Base-by-base conservation (phyloP, 2,888 invertebrate genomes). In the Petrolisthes cinctipes region DNA sequence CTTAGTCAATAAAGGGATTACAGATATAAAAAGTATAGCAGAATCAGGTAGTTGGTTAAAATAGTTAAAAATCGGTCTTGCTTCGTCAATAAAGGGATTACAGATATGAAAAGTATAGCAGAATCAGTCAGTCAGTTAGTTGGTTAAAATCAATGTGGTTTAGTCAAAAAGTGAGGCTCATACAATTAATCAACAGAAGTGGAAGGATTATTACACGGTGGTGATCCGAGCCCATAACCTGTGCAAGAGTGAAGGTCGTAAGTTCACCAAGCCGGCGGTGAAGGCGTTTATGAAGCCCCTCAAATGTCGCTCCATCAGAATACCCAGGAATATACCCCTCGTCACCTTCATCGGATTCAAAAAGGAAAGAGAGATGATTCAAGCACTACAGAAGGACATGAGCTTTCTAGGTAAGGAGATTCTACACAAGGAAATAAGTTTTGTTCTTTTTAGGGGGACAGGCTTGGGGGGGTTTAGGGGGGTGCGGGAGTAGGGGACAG, bases 261-360 rank as follows among this genome's bases (percentile, higher is more conserved):
- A 57, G 37, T 84, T 90, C 73, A 97, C 66, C 11, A 91, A 98
- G 92, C 96, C 96, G 92, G 96, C 97, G 91, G 94, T 98, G 4
- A 95, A 96, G 92, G 95, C 96, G 91, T 98, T 98, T 92, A 97
- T 98, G 91, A 95, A 95, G 91, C 97, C 97, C 0, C 92, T 97
- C 6, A 95, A 95, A 91, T 95, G 96, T 1, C 96, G 95, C 92
- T 96, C 97, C 4, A 95, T 98, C 86, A 94, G 97, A 90, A 93
- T 97, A 76, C 97, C 97, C 0, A 94, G 93, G 89, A 95, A 95
- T 91, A 94, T 96, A 2, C 95, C 96, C 92, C 97, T 97, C 6
- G 96, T 98, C 92, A 98, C 97, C 73, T 98, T 96, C 93, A 96
- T 97, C n/a, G 97, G 97, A 3, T 98, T 98, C 92, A 95, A 96